phyloP scores from a whole-genome alignment of 2,113 vertebrate species.

The Mionectes macconnelli region DNA sequence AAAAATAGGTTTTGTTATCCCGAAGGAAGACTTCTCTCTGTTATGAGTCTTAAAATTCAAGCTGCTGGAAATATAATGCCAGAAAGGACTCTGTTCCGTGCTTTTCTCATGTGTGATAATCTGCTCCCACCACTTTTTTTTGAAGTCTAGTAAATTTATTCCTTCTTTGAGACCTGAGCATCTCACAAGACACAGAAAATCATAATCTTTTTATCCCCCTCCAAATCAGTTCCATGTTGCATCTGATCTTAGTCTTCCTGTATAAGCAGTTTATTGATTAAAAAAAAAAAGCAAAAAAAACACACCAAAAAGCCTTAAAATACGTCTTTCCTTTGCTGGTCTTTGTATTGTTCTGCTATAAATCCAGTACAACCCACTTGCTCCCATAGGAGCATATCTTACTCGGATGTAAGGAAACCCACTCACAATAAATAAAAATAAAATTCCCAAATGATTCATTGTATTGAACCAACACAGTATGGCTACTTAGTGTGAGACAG shows the following conservation, averaged over 20 bases:
- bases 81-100: background rate
- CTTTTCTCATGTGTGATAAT: background rate
- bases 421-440: background rate
- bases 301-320: background rate
- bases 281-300: too few species aligned
- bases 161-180: background rate
- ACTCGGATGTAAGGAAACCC: background rate
- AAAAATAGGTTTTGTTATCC: background rate
- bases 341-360: background rate
- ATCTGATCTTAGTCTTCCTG: background rate
- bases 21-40: background rate
- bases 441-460: background rate
- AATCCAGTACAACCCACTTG: background rate
- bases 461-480: background rate
- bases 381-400: background rate
- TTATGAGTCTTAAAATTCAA: background rate
- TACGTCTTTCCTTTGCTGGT: background rate
- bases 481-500: background rate
- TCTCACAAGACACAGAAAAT: background rate
- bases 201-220: background rate
- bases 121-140: background rate
- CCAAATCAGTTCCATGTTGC: background rate
- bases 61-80: background rate
- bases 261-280: background rate
- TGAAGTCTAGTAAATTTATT: background rate